Conservation (phyloP, 2,113 vertebrate species). For the Oriolus oriolus region DNA sequence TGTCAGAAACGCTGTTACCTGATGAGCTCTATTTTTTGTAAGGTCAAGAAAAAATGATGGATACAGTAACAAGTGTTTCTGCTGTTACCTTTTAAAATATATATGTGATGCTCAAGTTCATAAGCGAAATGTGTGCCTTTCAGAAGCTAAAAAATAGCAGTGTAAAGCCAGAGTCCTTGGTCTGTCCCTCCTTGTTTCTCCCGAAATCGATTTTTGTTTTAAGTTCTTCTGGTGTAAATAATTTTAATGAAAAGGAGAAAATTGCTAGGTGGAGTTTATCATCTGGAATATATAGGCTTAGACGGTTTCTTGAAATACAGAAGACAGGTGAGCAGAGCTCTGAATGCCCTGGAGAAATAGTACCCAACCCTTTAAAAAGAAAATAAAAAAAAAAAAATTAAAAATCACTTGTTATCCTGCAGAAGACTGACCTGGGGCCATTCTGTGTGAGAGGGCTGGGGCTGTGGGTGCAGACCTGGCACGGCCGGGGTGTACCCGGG, state of each 20-base stretch:
- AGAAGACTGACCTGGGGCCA: not conserved
- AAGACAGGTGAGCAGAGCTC: not conserved
- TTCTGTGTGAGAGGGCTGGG: not conserved
- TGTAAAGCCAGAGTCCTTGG: not conserved
- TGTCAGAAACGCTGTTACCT: constrained; percentile 49
- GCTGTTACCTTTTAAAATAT: constrained; percentile 43
- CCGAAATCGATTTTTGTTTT: constrained; percentile 47
- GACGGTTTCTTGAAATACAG: constrained; percentile 6
- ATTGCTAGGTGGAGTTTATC: constrained; percentile 31
- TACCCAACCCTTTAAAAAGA: not conserved
- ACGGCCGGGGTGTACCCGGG: not conserved
- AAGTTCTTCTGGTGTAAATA: constrained; percentile 61
- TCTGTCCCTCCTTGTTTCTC: constrained; percentile 19
- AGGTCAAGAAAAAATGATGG: constrained; percentile 43
- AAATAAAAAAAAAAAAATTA: not conserved
- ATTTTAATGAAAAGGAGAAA: constrained; percentile 60
- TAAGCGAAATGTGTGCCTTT: not conserved
- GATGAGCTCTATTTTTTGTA: constrained; percentile 15
- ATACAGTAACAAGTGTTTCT: constrained; percentile 27
- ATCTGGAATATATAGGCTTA: constrained; percentile 21
- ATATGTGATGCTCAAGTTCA: constrained; percentile 1
- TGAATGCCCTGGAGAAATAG: not conserved
- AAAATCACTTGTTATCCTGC: not conserved
- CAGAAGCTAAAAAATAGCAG: not conserved
- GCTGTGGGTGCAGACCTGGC: not conserved